Percentiles rank a stretch among this genome's conserved stretches.
Evolutionary conservation across 2,113 vertebrate genomes (phyloP).

Genomic region (Neodon shergylaensis): DNA sequence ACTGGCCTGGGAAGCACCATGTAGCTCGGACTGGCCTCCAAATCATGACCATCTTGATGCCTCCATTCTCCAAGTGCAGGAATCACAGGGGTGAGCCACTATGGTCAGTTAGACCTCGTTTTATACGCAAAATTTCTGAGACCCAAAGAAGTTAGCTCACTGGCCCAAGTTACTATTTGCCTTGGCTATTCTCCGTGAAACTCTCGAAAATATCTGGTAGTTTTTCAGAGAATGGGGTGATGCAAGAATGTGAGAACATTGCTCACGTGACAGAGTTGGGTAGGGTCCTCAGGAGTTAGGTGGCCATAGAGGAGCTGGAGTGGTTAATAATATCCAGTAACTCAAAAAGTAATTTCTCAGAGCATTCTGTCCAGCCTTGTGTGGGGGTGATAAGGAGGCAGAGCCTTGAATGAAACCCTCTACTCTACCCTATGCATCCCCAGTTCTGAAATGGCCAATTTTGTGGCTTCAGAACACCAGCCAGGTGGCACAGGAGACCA

Average conservation of each 20-base stretch:
- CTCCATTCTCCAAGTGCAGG: not conserved
- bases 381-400: not conserved
- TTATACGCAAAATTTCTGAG: constrained; percentile 7
- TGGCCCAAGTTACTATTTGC: not conserved
- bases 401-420: not conserved
- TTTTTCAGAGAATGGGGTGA: not conserved
- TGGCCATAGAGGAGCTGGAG: not conserved
- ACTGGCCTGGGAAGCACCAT: not conserved
- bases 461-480: not conserved
- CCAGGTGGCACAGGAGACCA: not conserved
- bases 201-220: not conserved
- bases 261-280: not conserved
- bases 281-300: not conserved
- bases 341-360: not conserved
- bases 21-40: not conserved
- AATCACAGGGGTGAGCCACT: not conserved
- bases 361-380: not conserved
- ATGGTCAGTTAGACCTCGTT: not conserved
- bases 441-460: not conserved
- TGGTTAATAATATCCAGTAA: not conserved
- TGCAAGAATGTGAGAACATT: not conserved
- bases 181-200: not conserved
- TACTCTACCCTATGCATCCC: not conserved
- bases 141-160: not conserved
- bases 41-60: not conserved